These are phyloP conservation scores for Gila robusta DNA, from an alignment of 2,797 vertebrate genomes.

Conservation along the genomic window DNA sequence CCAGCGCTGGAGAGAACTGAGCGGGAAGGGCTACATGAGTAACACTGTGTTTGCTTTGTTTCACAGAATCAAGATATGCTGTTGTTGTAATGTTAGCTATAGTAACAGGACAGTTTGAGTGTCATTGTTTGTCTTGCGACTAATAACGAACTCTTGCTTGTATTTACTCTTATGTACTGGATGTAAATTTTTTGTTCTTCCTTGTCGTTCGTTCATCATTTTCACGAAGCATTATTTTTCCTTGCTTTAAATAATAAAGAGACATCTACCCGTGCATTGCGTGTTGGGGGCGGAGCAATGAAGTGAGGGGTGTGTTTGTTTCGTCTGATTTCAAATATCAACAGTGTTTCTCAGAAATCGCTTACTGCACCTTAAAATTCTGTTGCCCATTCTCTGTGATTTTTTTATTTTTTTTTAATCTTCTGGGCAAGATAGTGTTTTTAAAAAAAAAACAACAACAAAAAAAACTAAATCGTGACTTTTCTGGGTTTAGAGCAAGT, in stretches of 20 bases:
- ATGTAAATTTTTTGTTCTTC: neutral
- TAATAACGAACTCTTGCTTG: neutral
- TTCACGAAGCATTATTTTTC: neutral
- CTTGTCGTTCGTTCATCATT: neutral
- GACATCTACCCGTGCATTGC: too few relatives aligned
- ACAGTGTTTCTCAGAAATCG: neutral
- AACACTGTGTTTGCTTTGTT: neutral
- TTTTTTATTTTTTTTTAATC: too few relatives aligned
- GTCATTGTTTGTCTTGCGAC: neutral
- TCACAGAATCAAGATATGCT: neutral
- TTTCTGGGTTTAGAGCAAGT: neutral
- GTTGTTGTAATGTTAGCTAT: neutral
- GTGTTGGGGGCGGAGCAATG: neutral
- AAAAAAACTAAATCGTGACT: neutral
- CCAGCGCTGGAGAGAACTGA: too few relatives aligned
- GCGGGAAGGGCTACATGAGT: too few relatives aligned
- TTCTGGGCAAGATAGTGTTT: neutral
- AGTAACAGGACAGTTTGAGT: neutral
- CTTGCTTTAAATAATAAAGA: neutral
- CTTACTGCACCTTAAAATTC: neutral
- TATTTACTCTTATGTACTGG: neutral
- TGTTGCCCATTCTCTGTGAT: neutral
- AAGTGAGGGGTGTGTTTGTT: too few relatives aligned
- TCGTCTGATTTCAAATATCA: too few relatives aligned
- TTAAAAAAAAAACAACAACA: neutral